These are phyloP conservation scores for Leucania comma DNA, from an alignment of 2,888 invertebrate species.

Conservation along the genomic window DNA sequence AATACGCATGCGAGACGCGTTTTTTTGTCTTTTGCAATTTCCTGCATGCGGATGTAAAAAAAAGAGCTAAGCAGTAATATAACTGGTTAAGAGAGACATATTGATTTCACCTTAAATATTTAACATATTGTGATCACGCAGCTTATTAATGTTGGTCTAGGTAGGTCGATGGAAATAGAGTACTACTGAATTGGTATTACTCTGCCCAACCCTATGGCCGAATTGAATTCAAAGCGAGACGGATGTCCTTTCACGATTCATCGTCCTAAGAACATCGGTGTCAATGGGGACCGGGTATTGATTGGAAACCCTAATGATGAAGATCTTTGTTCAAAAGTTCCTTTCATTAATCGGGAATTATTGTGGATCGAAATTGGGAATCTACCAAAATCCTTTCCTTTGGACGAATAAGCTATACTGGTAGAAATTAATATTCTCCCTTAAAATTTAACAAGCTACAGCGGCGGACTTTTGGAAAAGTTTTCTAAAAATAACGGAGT, in stretches of 20 bases:
- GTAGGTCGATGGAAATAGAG: too few species aligned
- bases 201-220: neutral
- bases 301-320: constrained; percentile 14
- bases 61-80: too few species aligned
- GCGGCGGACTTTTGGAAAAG: neutral
- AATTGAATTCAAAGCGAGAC: constrained; percentile 13
- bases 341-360: constrained; percentile 13
- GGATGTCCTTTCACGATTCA: constrained; percentile 5
- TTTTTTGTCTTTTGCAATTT: too few species aligned
- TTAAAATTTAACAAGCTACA: neutral
- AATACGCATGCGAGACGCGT: too few species aligned
- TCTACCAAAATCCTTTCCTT: neutral
- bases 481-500: neutral
- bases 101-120: too few species aligned
- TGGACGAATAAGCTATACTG: neutral
- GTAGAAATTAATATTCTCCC: neutral
- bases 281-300: constrained; percentile 14
- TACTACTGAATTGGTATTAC: neutral
- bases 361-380: constrained; percentile 2
- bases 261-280: constrained; percentile 9
- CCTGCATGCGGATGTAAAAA: too few species aligned
- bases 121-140: too few species aligned
- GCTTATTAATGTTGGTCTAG: too few species aligned
- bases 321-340: constrained; percentile 20
- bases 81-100: too few species aligned